Conservation (phyloP, 2,113 vertebrate genomes). For the Sturnus vulgaris region DNA sequence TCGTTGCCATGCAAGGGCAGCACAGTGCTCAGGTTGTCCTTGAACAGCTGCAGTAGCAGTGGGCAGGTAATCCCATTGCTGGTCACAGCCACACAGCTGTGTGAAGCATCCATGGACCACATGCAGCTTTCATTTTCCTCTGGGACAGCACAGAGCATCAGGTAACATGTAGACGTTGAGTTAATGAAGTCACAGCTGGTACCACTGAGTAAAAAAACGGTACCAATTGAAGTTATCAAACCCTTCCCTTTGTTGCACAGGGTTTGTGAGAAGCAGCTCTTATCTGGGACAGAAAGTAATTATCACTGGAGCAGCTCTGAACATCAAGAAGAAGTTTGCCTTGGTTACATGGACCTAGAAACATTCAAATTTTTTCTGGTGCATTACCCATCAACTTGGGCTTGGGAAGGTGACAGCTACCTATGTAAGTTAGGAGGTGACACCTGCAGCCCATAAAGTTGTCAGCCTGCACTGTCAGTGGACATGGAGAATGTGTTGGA, state of each 20-base stretch:
- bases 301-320: neutral
- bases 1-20: neutral
- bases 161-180: neutral
- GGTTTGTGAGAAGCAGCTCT: neutral
- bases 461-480: neutral
- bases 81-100: neutral
- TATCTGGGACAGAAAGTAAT: neutral
- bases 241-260: neutral
- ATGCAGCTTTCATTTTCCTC: neutral
- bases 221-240: neutral
- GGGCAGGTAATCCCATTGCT: neutral
- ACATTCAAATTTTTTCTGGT: neutral
- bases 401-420: neutral
- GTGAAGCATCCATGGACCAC: neutral
- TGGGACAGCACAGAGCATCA: neutral
- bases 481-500: neutral
- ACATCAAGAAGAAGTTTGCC: neutral
- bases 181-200: neutral
- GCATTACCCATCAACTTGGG: neutral
- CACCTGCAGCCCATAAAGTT: neutral
- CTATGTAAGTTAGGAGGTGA: neutral
- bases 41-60: neutral
- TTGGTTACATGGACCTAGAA: neutral
- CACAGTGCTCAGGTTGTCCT: accelerated
- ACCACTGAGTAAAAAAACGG: neutral